phyloP scores from a whole-genome alignment of 2,888 invertebrate genomes.

The Tetanocera ferruginea region DNA sequence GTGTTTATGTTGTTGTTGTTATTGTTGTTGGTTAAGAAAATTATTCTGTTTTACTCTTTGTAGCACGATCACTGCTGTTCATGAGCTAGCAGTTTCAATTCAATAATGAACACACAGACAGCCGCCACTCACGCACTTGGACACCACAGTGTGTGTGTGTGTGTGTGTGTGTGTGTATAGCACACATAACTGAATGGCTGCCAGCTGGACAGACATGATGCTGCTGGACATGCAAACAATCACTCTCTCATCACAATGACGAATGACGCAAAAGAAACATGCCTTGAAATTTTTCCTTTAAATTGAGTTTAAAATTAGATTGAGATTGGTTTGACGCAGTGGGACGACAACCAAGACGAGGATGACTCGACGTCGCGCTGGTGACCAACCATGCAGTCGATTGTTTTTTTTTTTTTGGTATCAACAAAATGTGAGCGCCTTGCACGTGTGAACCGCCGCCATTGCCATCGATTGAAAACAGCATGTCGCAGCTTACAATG shows the following conservation, averaged over 20 bases:
- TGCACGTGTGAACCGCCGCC: not conserved
- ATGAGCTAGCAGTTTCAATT: slow-evolving; percentile 29
- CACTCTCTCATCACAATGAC: slow-evolving; percentile 42
- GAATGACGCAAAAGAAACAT: slow-evolving; percentile 36
- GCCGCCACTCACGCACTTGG: slow-evolving; percentile 7
- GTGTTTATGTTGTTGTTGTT: not conserved
- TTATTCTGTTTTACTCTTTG: slow-evolving; percentile 7
- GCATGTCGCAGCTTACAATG: slow-evolving; percentile 21
- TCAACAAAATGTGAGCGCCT: not conserved
- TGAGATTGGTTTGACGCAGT: slow-evolving; percentile 43
- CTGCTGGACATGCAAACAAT: slow-evolving; percentile 22
- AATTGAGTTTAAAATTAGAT: slow-evolving; percentile 50
- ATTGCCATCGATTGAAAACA: slow-evolving; percentile 1
- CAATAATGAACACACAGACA: slow-evolving; percentile 10
- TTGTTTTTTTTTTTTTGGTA: not conserved
- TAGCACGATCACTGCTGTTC: slow-evolving; percentile 19
- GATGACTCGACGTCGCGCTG: slow-evolving; percentile 40
- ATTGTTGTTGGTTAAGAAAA: not conserved
- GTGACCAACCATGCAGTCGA: slow-evolving; percentile 1
- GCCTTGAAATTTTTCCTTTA: slow-evolving; percentile 44
- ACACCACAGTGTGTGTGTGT: no score
- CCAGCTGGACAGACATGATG: not conserved
- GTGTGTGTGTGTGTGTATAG: no score
- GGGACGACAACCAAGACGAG: slow-evolving; percentile 37
- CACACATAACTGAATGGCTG: not conserved